Base-by-base conservation (phyloP, 1,140 invertebrate species). In the Trachymyrmex cornetzi region DNA sequence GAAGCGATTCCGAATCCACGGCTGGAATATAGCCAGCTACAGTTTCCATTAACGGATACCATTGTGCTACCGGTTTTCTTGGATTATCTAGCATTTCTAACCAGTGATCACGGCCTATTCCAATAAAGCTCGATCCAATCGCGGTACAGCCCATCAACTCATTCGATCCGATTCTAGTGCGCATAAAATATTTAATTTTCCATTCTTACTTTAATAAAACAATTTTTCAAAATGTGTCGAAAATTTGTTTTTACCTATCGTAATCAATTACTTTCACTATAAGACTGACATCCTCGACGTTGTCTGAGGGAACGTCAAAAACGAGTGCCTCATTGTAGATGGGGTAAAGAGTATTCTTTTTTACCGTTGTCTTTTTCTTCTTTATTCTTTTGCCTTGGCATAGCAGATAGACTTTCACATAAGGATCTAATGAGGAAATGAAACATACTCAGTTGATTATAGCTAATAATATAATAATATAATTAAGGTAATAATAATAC, bases 231-330 rank as follows among this genome's bases (percentile, higher is more conserved):
- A 24, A 61, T 77, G 0, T 11, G 24, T 24, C 4, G 1, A 38
- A 57, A 14, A 30, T 44, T 12, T 38, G 11, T 55, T 16, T 50
- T 75, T 22, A 98, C 98, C 98, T 97, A 95, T 99, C 98, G 92
- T 98, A 98, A 95, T 99, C 98, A 88, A 99, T 98, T 74, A 98
- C 97, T 96, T 98, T 98, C 63, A 99, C 96, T 24, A 98, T 96
- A 1, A 99, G 95, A 77, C 97, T 97, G 75, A 98, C 97, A 89
- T 98, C 98, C 91, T 98, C 97, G 22, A 98, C 96, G 92, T 98
- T 97, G 55, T 97, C 96, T 44, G 96, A 93, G 3, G 96, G 95
- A 61, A 98, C 96, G 89, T 98, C 97, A 93, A 98, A 98, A 14
- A 97, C 96, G 81, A 98, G 96, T 1, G 97, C 97, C 92, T 98